Percentiles rank a stretch among this genome's conserved stretches.
Evolutionary conservation across 2,113 vertebrate genomes (phyloP).

Genomic region (Oncorhynchus kisutch): DNA sequence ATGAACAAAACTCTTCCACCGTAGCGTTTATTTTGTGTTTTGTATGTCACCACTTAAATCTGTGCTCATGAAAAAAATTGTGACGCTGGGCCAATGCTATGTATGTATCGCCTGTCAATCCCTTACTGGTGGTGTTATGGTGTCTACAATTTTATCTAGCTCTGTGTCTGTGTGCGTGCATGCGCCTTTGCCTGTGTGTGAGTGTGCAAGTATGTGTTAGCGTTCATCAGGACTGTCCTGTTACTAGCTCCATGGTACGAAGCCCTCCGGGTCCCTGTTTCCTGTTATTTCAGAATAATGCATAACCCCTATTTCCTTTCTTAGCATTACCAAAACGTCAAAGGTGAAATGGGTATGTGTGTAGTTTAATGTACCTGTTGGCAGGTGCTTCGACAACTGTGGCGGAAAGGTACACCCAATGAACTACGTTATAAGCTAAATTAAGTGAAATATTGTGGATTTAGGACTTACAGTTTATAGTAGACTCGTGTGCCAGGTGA

Average conservation of each 20-base stretch:
- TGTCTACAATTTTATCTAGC: not conserved
- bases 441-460: conserved; percentile 41
- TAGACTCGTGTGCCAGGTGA: not conserved
- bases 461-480: not conserved
- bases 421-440: conserved; percentile 40
- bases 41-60: not conserved
- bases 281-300: not conserved
- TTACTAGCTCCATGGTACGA: conserved; percentile 33
- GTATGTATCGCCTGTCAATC: not conserved
- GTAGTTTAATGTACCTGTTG: conserved; percentile 24
- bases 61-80: not conserved
- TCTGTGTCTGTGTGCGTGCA: not conserved
- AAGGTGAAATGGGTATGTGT: not conserved
- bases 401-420: conserved; percentile 4
- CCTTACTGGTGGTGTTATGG: not conserved
- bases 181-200: conserved; percentile 2
- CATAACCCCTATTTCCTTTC: not conserved
- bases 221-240: not conserved
- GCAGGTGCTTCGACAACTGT: conserved; percentile 3
- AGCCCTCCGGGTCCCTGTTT: conserved; percentile 56
- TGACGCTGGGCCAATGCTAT: not conserved
- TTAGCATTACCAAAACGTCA: not conserved
- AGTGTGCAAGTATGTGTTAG: not conserved
- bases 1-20: not conserved
- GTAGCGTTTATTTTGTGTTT: not conserved